A percentile compares a stretch with the other conserved stretches of the same genome.
Conservation (phyloP, 2,888 invertebrate species). For the Pycnomerus fuliginosus region DNA sequence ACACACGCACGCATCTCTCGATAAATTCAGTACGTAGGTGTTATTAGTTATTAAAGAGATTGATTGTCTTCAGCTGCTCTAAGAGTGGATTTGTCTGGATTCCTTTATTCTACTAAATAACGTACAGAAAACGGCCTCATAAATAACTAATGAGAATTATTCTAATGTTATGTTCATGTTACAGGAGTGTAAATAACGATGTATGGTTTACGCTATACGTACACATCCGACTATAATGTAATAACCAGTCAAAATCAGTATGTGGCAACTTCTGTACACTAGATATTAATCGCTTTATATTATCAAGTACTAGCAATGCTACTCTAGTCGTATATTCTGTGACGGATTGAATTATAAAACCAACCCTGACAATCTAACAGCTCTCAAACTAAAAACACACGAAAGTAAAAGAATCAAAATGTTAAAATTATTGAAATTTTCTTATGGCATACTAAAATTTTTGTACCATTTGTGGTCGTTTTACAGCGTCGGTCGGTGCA, state of each 20-base stretch:
- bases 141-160: constrained; percentile 24
- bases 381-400: no score
- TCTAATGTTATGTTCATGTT: constrained; percentile 40
- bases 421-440: no score
- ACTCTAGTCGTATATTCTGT: no score
- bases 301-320: no score
- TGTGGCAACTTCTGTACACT: constrained; percentile 34
- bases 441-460: no score
- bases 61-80: constrained; percentile 5
- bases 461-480: no score
- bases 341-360: no score
- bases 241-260: constrained; percentile 37
- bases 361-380: no score
- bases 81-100: background rate
- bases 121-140: background rate
- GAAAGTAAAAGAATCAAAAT: no score
- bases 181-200: constrained; percentile 40
- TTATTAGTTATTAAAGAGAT: constrained; percentile 27
- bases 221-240: constrained; percentile 39
- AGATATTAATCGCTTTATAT: constrained; percentile 30
- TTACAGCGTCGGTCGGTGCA: no score
- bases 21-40: constrained; percentile 27
- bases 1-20: constrained; percentile 27
- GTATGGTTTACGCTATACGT: constrained; percentile 38
- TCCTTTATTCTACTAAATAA: background rate